A percentile compares a stretch with the other conserved stretches of the same genome.
These are phyloP conservation scores for Cyprinodon tularosa DNA, from an alignment of 2,113 vertebrate species.

Conservation along the genomic window DNA sequence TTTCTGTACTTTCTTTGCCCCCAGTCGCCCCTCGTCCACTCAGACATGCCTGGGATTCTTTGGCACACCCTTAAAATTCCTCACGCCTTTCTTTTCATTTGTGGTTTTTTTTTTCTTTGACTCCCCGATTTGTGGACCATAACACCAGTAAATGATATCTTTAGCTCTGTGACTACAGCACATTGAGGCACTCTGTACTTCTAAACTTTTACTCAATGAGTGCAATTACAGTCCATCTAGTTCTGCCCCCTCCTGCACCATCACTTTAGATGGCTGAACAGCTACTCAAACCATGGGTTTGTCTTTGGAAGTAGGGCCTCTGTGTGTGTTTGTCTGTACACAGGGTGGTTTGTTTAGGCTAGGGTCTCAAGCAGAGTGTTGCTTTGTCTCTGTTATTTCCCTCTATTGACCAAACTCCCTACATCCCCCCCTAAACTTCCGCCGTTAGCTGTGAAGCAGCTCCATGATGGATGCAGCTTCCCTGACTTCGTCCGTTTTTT, in stretches of 20 bases:
- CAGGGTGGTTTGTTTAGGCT: slow-evolving; percentile 54
- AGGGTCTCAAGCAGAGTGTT: slow-evolving; percentile 46
- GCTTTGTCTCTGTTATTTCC: slow-evolving; percentile 70
- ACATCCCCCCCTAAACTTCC: slow-evolving; percentile 10
- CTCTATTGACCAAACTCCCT: slow-evolving; percentile 37
- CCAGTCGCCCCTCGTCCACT: slow-evolving; percentile 18
- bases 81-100: slow-evolving; percentile 61
- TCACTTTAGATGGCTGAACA: slow-evolving; percentile 17
- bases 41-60: slow-evolving; percentile 75
- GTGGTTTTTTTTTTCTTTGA: slow-evolving; percentile 42
- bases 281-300: slow-evolving; percentile 3
- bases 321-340: slow-evolving; percentile 42
- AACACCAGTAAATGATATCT: slow-evolving; percentile 49
- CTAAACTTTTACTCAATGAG: slow-evolving; percentile 19
- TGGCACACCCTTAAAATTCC: slow-evolving; percentile 76
- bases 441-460: slow-evolving; percentile 20
- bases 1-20: slow-evolving; percentile 38
- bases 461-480: slow-evolving; percentile 24
- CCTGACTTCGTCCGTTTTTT: slow-evolving; percentile 26
- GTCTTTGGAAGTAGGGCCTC: not conserved
- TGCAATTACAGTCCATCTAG: slow-evolving; percentile 51
- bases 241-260: slow-evolving; percentile 48
- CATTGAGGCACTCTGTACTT: slow-evolving; percentile 11
- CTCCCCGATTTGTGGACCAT: slow-evolving; percentile 24
- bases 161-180: slow-evolving; percentile 19